A percentile compares a stretch with the other conserved stretches of the same genome.
Conservation (phyloP, 1,140 invertebrate genomes). For the Drosophila varians region DNA sequence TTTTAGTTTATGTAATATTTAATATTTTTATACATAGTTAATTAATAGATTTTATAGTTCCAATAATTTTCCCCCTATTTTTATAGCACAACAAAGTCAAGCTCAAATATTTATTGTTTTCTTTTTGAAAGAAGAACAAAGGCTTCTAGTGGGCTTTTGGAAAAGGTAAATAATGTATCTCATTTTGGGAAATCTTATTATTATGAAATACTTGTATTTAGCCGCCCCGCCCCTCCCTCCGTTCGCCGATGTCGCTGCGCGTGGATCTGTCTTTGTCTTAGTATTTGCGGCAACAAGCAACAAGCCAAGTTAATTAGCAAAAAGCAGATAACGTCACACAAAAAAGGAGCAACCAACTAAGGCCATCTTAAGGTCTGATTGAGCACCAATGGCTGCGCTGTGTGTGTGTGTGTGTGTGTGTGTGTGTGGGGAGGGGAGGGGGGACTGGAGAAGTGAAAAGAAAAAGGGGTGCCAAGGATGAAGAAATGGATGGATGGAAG, state of each 20-base stretch:
- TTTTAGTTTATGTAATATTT: too few relatives aligned
- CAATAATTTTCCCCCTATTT: too few relatives aligned
- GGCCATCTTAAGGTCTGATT: slow-evolving; percentile 53
- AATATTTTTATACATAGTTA: too few relatives aligned
- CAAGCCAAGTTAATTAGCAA: slow-evolving; percentile 77
- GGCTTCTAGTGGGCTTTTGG: too few relatives aligned
- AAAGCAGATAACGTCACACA: slow-evolving; percentile 77
- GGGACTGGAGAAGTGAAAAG: not conserved
- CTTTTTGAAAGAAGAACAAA: too few relatives aligned
- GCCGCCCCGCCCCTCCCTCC: too few relatives aligned
- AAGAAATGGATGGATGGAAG: too few relatives aligned
- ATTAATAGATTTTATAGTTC: too few relatives aligned
- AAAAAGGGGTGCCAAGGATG: slow-evolving; percentile 1
- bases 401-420: too few relatives aligned
- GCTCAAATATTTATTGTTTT: too few relatives aligned
- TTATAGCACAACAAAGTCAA: too few relatives aligned
- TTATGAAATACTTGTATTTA: not conserved
- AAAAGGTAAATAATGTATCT: not conserved
- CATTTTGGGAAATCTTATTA: not conserved
- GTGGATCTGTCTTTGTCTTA: slow-evolving; percentile 15
- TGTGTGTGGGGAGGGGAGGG: not conserved
- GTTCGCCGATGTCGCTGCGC: not conserved
- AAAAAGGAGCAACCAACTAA: slow-evolving; percentile 71
- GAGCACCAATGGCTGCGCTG: slow-evolving; percentile 23
- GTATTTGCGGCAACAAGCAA: slow-evolving; percentile 54